Base-by-base conservation (phyloP, 2,888 invertebrate species). In the Nowickia ferox region DNA sequence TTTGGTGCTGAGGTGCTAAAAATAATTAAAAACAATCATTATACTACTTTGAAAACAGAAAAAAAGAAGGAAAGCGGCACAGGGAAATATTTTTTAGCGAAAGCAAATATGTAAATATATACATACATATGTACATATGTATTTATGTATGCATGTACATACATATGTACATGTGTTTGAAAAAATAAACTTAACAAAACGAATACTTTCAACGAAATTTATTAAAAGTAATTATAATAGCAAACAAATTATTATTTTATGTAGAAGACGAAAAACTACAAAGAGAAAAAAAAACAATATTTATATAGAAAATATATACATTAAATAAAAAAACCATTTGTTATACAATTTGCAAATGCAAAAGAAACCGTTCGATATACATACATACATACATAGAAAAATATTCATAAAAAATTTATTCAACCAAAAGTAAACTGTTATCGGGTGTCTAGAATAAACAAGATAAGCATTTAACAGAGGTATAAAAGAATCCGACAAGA, bases 1-100 rank as follows among this genome's bases (percentile, higher is more conserved):
- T 71, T 48, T 69, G 76, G 69, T 79, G 83, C 82, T 82, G 69
- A 75, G 78, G 74, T 78, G 75, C 85, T 82, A 79, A 85, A 85
- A 85, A 85, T 85, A 85, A 85, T 78, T 79, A 75, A 82, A 84
- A 59, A 79, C 65, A 78, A 82, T 82, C 75, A 82, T 79, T 85
- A 82, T 75, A 85, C 61, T 57, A 69, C 53, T 65, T 63, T 55
- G 75, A 66, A 72, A 38, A 61, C 13, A 57, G 11, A 19, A 17
- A 48, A 48, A 48, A 48, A 48, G 15, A 48, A 48, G 5, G 63
- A 55, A 44, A 57, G 69, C 19, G 6, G 19, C 40, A 76, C 42
- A 75, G 53, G 51, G 38, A 72, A 55, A 38, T 63, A 48, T 51
- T 51, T 63, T 19, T 17, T 22, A 46, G 15, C 30, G 17, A 61